A percentile compares a stretch with the other conserved stretches of the same genome.
phyloP scores from a whole-genome alignment of 2,113 vertebrate species.

The Crotophaga sulcirostris region DNA sequence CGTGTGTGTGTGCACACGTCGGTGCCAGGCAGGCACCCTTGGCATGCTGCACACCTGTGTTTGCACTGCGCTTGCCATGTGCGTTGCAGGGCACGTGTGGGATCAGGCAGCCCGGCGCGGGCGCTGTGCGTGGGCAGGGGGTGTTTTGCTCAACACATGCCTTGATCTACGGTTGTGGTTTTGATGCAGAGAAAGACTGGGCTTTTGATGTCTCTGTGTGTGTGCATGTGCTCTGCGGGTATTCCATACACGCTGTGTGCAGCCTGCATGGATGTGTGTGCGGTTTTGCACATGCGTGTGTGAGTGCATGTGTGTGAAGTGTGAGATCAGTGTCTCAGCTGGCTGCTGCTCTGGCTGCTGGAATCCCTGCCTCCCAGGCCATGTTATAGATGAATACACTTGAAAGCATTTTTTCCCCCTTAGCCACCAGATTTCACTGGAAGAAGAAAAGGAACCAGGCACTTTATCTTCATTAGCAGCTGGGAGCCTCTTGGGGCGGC shows the following conservation, averaged over 20 bases:
- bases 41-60: accelerated
- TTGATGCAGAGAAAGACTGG: background rate
- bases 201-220: background rate
- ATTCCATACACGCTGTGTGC: background rate
- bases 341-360: background rate
- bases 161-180: background rate
- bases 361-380: slow-evolving; percentile 60
- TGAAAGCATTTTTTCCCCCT: slow-evolving; percentile 65
- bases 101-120: background rate
- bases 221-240: background rate
- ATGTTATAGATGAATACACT: slow-evolving; percentile 49
- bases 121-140: background rate
- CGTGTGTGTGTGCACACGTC: accelerated
- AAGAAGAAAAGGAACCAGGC: slow-evolving; percentile 43
- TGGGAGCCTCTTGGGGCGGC: slow-evolving; percentile 38
- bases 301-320: background rate
- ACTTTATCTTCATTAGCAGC: slow-evolving; percentile 68
- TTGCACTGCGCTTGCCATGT: background rate
- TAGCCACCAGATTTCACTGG: slow-evolving; percentile 40
- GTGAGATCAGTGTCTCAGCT: slow-evolving; percentile 36
- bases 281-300: background rate
- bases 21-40: accelerated
- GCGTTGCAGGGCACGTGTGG: background rate
- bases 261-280: background rate
- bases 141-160: slow-evolving; percentile 27